Percentiles rank a stretch among this genome's conserved stretches.
These are phyloP conservation scores for Eospalax fontanierii DNA, from an alignment of 2,797 vertebrate genomes.

Conservation along the genomic window DNA sequence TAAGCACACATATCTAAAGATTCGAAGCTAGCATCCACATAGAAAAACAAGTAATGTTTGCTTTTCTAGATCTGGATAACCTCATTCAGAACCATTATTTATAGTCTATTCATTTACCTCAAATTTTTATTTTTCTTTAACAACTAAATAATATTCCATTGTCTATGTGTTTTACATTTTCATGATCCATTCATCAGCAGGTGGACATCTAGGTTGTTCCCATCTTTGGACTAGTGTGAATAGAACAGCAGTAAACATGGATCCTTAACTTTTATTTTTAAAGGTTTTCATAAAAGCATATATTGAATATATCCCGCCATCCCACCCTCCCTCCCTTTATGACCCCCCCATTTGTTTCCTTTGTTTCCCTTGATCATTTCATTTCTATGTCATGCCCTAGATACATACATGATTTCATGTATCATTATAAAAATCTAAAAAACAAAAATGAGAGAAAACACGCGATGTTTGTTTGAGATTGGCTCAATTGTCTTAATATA, in stretches of 20 bases:
- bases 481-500: neutral
- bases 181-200: neutral
- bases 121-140: too few species aligned
- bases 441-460: neutral
- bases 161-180: neutral
- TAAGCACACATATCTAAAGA: neutral
- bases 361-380: neutral
- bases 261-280: neutral
- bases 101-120: too few species aligned
- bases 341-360: rapidly evolving
- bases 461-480: neutral
- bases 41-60: neutral
- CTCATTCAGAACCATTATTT: too few species aligned
- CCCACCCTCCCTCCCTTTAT: too few species aligned
- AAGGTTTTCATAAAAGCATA: neutral
- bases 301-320: neutral
- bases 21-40: neutral
- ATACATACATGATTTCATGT: neutral
- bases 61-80: neutral
- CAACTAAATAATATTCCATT: neutral
- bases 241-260: neutral
- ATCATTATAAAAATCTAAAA: neutral
- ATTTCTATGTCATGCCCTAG: neutral
- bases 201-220: neutral
- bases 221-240: neutral